A percentile compares a stretch with the other conserved stretches of the same genome.
These are phyloP conservation scores for Anthophora plumipes DNA, from an alignment of 2,888 invertebrate species.

Conservation along the genomic window DNA sequence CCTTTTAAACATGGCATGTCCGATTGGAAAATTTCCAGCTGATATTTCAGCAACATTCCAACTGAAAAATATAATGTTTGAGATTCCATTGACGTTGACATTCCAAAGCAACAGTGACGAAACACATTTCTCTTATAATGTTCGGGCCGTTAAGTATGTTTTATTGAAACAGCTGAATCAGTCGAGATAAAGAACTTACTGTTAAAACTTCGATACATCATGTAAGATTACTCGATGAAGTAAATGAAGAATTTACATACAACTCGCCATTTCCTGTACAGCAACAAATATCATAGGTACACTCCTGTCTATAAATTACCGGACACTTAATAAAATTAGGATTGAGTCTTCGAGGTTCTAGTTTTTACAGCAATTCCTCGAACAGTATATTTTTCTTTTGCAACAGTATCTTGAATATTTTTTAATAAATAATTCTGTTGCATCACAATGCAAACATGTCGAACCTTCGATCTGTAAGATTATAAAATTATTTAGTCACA, in stretches of 20 bases:
- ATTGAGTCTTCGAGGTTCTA: no score
- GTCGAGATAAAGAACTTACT: conserved; percentile 1
- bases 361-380: no score
- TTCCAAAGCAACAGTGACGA: not conserved
- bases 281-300: no score
- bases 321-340: no score
- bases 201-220: not conserved
- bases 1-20: not conserved
- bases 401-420: no score
- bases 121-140: not conserved
- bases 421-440: no score
- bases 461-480: no score
- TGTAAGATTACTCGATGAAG: not conserved
- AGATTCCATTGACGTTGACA: not conserved
- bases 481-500: no score
- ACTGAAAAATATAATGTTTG: not conserved
- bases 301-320: no score
- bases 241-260: not conserved
- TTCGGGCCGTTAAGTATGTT: not conserved
- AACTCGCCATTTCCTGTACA: no score
- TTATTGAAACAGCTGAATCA: conserved; percentile 15
- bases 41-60: not conserved
- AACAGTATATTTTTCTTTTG: no score
- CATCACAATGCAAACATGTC: no score
- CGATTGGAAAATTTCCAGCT: not conserved